Base-by-base conservation (phyloP, 1,140 invertebrate genomes). In the Brachionus calyciflorus region DNA sequence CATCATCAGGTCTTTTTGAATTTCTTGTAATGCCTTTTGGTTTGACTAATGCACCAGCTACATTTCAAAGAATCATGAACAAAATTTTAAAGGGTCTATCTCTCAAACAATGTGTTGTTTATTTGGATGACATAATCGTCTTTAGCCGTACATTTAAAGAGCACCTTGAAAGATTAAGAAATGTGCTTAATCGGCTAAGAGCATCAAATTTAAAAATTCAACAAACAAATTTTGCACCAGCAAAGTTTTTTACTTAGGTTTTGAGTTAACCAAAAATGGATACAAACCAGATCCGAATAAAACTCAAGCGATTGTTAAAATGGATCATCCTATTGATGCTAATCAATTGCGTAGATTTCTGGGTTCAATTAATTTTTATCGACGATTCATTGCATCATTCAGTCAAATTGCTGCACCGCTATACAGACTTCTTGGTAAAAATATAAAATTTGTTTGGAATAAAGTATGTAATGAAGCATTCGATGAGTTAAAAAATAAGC, bases 161-260 rank as follows among this genome's bases (percentile, higher is more conserved):
- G 3, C 53, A 57, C n/a, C 12, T 57, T 6, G 7, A 19, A 3
- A 9, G 30, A 10, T 12, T 57, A 4, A 24, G 10, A 28, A 12
- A 19, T 12, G 53, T 57, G 3, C 2, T 57, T 28, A 10, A 57
- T 12, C 24, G 53, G 3, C 3, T 57, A 3, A 19, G 12, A 33
- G 2, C 3, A 57, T 82, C 84, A 5, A 81, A 82, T 14, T 77
- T 87, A 1, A 85, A 82, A 5, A 79, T 87, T 4, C 86, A 84
- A 19, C 77, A 83, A 1, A 48, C 81, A 69, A 86, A 86, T 87
- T 87, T 78, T 81, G 79, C 26, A 78, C 80, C 53, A 53, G 53
- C 9, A 78, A 82, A 73, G 53, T 86, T 3, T 73, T 78, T 24
- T 86, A 83, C 78, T 79, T 86, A 21, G 86, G 85, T 0, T 81